A percentile compares a stretch with the other conserved stretches of the same genome.
phyloP scores from a whole-genome alignment of 2,797 vertebrate genomes.

The Diplodus sargus region DNA sequence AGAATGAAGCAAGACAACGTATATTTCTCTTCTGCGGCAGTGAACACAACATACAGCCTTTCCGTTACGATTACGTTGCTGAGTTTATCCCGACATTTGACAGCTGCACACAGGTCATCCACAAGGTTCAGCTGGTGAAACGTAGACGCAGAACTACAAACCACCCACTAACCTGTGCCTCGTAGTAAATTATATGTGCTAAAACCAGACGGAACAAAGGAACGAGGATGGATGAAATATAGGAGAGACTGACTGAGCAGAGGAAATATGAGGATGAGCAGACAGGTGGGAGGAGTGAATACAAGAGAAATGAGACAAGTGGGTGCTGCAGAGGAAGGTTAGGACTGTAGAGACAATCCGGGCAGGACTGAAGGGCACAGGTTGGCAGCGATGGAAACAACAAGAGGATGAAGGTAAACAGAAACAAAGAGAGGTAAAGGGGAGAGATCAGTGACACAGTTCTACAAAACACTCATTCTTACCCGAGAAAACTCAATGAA shows the following conservation, averaged over 20 bases:
- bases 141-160: too few species aligned
- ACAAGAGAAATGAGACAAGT: background rate
- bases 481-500: background rate
- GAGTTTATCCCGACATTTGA: too few species aligned
- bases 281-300: background rate
- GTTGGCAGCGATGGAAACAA: background rate
- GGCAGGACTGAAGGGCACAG: background rate
- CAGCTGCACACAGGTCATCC: too few species aligned
- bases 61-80: too few species aligned
- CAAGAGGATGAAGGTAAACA: background rate
- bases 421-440: background rate
- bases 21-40: too few species aligned
- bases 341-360: background rate
- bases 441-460: background rate
- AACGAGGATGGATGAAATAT: background rate
- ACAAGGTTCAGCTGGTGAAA: too few species aligned
- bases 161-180: too few species aligned
- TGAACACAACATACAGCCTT: too few species aligned
- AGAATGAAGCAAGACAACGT: too few species aligned
- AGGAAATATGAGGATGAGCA: background rate
- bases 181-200: too few species aligned
- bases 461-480: background rate
- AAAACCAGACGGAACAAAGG: background rate
- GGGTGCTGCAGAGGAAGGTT: background rate
- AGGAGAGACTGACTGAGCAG: background rate